Base-by-base conservation (phyloP, 1,140 invertebrate species). In the Drosophila subpulchrella region DNA sequence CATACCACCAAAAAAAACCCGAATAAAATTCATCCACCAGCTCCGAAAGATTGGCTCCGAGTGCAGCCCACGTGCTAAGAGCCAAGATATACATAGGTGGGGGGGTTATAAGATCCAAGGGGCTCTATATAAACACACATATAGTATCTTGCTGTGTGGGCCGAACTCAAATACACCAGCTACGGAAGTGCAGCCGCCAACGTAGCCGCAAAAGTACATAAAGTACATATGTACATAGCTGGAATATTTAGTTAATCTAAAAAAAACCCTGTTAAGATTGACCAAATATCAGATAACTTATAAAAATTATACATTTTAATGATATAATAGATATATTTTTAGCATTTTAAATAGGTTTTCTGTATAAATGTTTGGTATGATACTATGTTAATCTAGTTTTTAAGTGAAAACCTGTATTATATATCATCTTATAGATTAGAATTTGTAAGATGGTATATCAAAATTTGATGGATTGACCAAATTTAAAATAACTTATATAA, bases 151-250 rank as follows among this genome's bases (percentile, higher is more conserved):
- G 20, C 11, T 75, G 78, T 72, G 70, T 74, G 63, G 54, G 47
- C 56, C 73, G 66, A 51, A 38, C 44, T 53, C 15, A 36, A 41
- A 27, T 36, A 53, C 5, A 47, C 24, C 27, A 72, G 75, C 81
- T 62, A 58, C 75, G 80, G 80, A 82, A 82, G 80, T 82, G 81
- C 81, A 83, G 53, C 66, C 81, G 63, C 70, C 80, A 83, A 79
- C 75, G 81, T 77, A 60, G 39, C 42, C 47, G 30, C 30, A 60
- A 70, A 44, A 38, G n/a, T 13, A 61, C 42, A 46, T 34, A 10
- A 10, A 10, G 32, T 34, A 10, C 30, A 32, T 32, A 8, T 10
- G 7, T 34, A 34, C 17, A 20, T 46, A 11, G 42, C 17, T 17
- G 15, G 15, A 10, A 20, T 20, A 20, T 20, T 46, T 46, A 11